Conservation (phyloP, 2,888 invertebrate genomes). For the Acanthosepion pharaonis region DNA sequence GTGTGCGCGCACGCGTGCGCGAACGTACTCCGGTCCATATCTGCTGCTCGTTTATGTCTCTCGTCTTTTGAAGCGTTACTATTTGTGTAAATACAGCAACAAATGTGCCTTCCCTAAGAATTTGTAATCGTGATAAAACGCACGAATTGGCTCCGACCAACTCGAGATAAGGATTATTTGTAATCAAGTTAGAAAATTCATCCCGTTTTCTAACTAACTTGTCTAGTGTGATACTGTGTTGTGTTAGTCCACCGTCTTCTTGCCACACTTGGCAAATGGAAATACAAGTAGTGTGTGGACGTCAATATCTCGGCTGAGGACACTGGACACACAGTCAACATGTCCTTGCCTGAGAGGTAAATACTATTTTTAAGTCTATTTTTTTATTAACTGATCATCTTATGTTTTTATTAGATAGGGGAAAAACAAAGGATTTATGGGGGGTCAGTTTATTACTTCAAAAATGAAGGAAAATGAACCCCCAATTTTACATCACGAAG, state of each 20-base stretch:
- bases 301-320: slow-evolving; percentile 39
- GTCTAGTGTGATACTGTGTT: not conserved
- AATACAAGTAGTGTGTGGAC: not conserved
- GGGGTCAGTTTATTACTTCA: not conserved
- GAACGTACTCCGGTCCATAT: slow-evolving; percentile 35
- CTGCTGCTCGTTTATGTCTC: slow-evolving; percentile 4
- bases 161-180: not conserved
- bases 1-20: not conserved
- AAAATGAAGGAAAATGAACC: slow-evolving; percentile 1
- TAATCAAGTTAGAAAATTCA: not conserved
- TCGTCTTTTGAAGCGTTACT: slow-evolving; percentile 34
- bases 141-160: not conserved
- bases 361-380: not conserved
- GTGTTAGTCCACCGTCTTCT: slow-evolving; percentile 33
- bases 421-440: not conserved
- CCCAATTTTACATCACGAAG: not conserved
- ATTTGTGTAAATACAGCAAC: slow-evolving; percentile 40
- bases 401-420: not conserved
- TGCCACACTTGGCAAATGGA: slow-evolving; percentile 14
- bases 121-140: slow-evolving; percentile 21
- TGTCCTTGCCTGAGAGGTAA: slow-evolving; percentile 47
- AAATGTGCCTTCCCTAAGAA: slow-evolving; percentile 45
- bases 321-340: slow-evolving; percentile 40
- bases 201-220: not conserved
- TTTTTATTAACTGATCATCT: not conserved